Conservation (phyloP, 2,113 vertebrate genomes). For the Silurus asotus region DNA sequence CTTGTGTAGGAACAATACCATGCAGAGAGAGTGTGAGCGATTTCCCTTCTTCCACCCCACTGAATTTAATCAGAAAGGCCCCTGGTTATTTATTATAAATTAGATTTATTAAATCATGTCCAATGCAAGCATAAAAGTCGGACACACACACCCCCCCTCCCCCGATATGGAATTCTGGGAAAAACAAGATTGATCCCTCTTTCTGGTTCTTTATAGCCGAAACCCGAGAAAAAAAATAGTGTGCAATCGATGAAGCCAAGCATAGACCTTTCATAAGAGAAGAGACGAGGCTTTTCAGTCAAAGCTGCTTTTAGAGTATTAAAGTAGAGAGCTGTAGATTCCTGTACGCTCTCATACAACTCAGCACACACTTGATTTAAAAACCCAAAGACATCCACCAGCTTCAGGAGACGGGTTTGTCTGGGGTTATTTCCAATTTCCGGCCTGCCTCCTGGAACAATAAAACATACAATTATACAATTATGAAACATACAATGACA, state of each 20-base stretch:
- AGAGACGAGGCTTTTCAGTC: not conserved
- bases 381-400: not conserved
- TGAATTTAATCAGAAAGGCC: not conserved
- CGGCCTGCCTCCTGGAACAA: not conserved
- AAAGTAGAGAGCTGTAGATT: constrained; percentile 45
- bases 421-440: not conserved
- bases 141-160: not conserved
- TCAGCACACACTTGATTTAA: constrained; percentile 29
- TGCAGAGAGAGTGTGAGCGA: not conserved
- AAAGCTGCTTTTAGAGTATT: constrained; percentile 45
- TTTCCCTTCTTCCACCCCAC: not conserved
- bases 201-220: not conserved
- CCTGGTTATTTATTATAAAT: not conserved
- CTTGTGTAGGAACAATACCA: not conserved
- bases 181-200: not conserved
- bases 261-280: constrained; percentile 27
- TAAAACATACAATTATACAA: not conserved
- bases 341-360: constrained; percentile 20
- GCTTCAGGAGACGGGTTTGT: not conserved
- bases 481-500: too few species aligned
- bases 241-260: constrained; percentile 12
- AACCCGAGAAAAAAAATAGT: not conserved
- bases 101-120: not conserved
- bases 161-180: not conserved
- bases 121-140: not conserved